Percentiles rank a stretch among this genome's conserved stretches.
These are phyloP conservation scores for Balaenoptera acutorostrata DNA, from an alignment of 2,113 vertebrate genomes.

Conservation along the genomic window DNA sequence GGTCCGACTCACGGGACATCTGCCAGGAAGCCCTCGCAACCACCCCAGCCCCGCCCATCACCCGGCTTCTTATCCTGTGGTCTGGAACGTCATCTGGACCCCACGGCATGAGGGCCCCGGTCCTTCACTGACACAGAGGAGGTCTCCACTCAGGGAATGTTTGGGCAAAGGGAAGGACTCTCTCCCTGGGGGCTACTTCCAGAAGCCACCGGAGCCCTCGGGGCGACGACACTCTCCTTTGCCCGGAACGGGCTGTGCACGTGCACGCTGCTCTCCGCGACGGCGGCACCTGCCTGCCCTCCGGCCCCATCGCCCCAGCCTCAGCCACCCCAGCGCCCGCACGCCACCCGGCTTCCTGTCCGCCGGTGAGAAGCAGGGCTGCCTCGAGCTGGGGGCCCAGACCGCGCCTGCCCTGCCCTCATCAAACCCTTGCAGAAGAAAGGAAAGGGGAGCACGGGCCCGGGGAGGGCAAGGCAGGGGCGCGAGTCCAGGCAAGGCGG, in stretches of 20 bases:
- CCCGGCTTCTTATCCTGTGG: too few species aligned
- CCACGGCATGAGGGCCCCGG: too few species aligned
- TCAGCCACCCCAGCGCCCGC: not conserved
- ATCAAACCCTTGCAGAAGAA: not conserved
- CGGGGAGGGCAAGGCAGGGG: not conserved
- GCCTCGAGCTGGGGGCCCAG: not conserved
- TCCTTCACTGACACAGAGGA: not conserved
- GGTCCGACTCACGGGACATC: not conserved
- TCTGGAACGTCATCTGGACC: not conserved
- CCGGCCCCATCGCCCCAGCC: too few species aligned
- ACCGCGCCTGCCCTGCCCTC: accelerated
- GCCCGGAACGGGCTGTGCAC: accelerated
- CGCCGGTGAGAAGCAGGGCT: not conserved
- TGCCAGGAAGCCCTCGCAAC: not conserved
- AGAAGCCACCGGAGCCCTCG: too few species aligned
- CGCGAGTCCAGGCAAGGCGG: accelerated
- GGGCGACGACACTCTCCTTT: not conserved
- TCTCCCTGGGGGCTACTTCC: not conserved
- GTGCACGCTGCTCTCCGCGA: not conserved
- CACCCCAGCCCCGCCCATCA: not conserved
- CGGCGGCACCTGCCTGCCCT: not conserved
- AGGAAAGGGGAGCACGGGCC: not conserved
- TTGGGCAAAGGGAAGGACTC: not conserved
- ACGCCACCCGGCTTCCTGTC: too few species aligned
- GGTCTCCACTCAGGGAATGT: not conserved